Percentiles rank a stretch among this genome's conserved stretches.
Conservation (phyloP, 1,140 invertebrate genomes). For the Lethrus apterus region DNA sequence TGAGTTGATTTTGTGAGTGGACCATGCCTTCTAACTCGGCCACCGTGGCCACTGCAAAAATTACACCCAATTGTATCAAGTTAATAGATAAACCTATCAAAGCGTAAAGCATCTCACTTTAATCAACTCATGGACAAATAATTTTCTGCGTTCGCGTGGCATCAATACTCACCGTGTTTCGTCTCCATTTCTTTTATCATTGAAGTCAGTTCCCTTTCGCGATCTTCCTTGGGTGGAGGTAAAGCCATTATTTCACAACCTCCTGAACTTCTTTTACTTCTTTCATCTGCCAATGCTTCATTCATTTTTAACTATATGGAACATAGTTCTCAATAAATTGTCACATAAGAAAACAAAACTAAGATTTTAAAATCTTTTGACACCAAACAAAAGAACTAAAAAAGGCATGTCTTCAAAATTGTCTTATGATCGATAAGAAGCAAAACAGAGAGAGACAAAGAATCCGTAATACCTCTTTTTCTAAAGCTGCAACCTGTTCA, state of each 20-base stretch:
- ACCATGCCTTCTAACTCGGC: constrained; percentile 77
- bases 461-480: constrained; percentile 79
- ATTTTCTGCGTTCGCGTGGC: neutral
- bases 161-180: constrained; percentile 62
- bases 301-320: constrained; percentile 42
- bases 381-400: too few species aligned
- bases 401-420: too few species aligned
- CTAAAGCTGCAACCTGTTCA: constrained; percentile 66
- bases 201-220: constrained; percentile 60
- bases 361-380: too few species aligned
- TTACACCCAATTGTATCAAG: constrained; percentile 27
- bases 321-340: too few species aligned
- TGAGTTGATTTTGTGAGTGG: constrained; percentile 77
- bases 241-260: constrained; percentile 29
- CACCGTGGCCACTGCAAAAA: constrained; percentile 68
- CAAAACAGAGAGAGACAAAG: too few species aligned
- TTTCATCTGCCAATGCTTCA: constrained; percentile 36
- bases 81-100: constrained; percentile 26
- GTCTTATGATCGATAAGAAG: too few species aligned
- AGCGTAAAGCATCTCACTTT: constrained; percentile 13
- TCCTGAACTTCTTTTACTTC: constrained; percentile 25
- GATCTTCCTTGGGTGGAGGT: constrained; percentile 31
- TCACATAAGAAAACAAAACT: too few species aligned
- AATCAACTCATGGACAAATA: constrained; percentile 57
- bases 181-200: constrained; percentile 69